Base-by-base conservation (phyloP, 2,888 invertebrate species). In the Philereme transversata region DNA sequence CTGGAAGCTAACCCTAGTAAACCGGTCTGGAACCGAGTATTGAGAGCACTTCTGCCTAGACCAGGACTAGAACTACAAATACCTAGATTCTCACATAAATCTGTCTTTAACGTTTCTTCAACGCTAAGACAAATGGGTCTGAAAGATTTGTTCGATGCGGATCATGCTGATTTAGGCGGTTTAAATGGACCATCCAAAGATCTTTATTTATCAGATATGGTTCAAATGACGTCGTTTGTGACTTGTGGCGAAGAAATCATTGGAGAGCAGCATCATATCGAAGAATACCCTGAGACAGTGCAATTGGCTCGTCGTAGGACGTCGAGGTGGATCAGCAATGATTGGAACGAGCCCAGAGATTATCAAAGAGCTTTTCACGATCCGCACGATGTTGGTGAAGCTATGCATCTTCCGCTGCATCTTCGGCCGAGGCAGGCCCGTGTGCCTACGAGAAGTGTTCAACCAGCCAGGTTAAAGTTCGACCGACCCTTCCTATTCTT, bases 401-500 rank as follows among this genome's bases (percentile, higher is more conserved):
- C 90, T 5, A 89, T 91, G 90, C 84, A 89, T 59, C 93, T 96
- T 65, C 96, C 96, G 0, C 78, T 96, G 53, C 95, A 96, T 11
- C 84, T 96, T 36, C 88, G 96, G 58, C 96, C 96, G 3, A 88
- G 96, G 70, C 96, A 96, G 73, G 96, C 96, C 4, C 92, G 96
- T 40, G 85, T 95, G 9, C 96, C 96, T 0, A 95, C 96, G 52
- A 93, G 94, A 60, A 95, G 94, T 51, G 82, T 92, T 90, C 90
- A 92, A 67, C 83, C 91, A 60, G 96, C 96, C 5, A 93, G 97
- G 78, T 92, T 98, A 78, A 95, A 96, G 74, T 96, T 97, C 80
- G 97, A 98, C 76, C 93, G 97, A 78, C 97, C 97, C 0, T 98
- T 98, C 93, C 91, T 98, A 35, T 98, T 96, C 84, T 96, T 97